Evolutionary conservation across 2,888 invertebrate species (phyloP), one percentile per base, ranked within the genome.

Genomic region (Campopleginae sp.): DNA sequence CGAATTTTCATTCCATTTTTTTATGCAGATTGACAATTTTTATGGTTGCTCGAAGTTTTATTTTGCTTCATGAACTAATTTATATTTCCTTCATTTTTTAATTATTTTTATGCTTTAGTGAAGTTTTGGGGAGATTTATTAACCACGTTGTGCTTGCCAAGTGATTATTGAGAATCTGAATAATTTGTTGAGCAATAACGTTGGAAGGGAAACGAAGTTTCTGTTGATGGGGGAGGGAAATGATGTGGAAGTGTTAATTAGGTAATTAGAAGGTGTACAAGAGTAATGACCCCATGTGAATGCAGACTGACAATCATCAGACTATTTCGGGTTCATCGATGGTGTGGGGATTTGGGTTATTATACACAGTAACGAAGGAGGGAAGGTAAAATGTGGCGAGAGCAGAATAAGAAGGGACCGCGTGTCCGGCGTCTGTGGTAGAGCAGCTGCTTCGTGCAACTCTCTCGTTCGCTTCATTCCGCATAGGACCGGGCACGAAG

Each of bases 391-490:
- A 58, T 54, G 71, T 78, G 63, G 71, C 51, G 61, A 65, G 71
- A 65, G 42, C 46, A 81, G 78, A 46, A 84, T 66, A 65, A 80
- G 79, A 82, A 82, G 86, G 82, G 77, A 88, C 88, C 88, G 88
- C 88, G 88, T 88, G 89, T 88, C 87, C 90, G 88, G 87, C 88
- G 90, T 90, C 89, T 86, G 86, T 89, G 46, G 86, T 65, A 54
- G 86, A 84, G 86, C 86, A 87, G 87, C 87, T 87, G 87, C 84
- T 86, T 78, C 27, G 82, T 84, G 86, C 84, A 86, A 78, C 85
- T 89, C 90, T 88, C 89, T 88, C 86, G 87, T 84, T 90, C 87
- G 84, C 87, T 89, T 91, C 92, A 92, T 89, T 92, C 88, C 89
- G 89, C 88, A 89, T 85, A 89, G 87, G 87, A 89, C 89, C 88